Percentiles rank a stretch among this genome's conserved stretches.
phyloP scores from a whole-genome alignment of 2,888 invertebrate genomes.

The Zelleria hepariella region DNA sequence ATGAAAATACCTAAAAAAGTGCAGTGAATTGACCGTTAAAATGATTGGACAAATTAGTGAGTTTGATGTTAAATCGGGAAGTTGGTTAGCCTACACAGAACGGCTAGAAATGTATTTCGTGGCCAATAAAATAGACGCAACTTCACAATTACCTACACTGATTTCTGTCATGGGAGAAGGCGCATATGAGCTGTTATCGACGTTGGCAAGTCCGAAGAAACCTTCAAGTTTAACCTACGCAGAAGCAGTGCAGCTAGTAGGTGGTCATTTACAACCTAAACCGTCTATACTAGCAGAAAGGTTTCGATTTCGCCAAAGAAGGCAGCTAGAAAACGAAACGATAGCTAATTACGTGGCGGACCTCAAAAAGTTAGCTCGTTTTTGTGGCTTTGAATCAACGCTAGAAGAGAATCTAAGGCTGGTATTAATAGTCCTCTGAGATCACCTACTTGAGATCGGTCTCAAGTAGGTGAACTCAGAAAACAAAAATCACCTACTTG shows the following conservation, averaged over 20 bases:
- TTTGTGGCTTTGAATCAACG: neutral
- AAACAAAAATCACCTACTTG: too few relatives aligned
- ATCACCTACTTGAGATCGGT: too few relatives aligned
- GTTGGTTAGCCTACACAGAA: conserved; percentile 7
- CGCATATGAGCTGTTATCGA: conserved; percentile 5
- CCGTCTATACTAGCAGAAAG: neutral
- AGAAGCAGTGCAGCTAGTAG: neutral
- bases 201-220: conserved; percentile 8
- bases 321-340: neutral
- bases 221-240: neutral
- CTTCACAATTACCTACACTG: conserved; percentile 7
- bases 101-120: conserved; percentile 10
- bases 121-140: conserved; percentile 3
- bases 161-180: conserved; percentile 12
- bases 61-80: conserved; percentile 9
- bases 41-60: conserved; percentile 7
- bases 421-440: too few relatives aligned
- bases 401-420: conserved; percentile 2
- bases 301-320: neutral
- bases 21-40: too few relatives aligned
- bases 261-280: neutral
- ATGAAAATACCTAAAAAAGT: neutral
- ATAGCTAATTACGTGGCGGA: neutral
- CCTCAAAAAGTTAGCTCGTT: neutral
- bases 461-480: too few relatives aligned